Percentiles rank a stretch among this genome's conserved stretches.
phyloP scores from a whole-genome alignment of 1,140 invertebrate species.

The Leptinotarsa lineolata region DNA sequence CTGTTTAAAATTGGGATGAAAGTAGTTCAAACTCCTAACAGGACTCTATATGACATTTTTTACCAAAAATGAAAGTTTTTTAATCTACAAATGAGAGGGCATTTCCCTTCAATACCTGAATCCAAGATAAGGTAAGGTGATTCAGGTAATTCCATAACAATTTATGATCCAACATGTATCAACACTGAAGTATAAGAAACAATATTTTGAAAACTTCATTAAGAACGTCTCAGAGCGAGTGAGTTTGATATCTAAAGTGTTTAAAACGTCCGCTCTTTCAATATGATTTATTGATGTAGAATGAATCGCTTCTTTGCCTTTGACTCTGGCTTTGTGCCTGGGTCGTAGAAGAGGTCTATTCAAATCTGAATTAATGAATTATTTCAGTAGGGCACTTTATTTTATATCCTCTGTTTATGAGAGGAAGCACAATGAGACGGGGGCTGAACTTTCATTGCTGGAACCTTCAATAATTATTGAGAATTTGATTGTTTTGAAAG shows the following conservation, averaged over 20 bases:
- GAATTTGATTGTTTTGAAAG: too few species aligned
- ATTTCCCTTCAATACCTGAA: too few species aligned
- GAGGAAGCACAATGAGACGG: background rate
- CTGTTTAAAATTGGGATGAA: too few species aligned
- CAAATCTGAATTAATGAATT: slow-evolving; percentile 28
- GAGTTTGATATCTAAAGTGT: slow-evolving; percentile 19
- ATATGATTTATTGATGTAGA: slow-evolving; percentile 28
- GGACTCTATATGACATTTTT: too few species aligned
- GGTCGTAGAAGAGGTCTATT: slow-evolving; percentile 19
- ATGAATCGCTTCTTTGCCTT: slow-evolving; percentile 26
- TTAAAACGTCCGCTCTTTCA: slow-evolving; percentile 23
- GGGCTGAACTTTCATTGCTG: background rate
- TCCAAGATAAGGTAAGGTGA: too few species aligned
- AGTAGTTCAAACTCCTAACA: too few species aligned
- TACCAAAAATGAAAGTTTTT: too few species aligned
- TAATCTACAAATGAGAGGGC: too few species aligned
- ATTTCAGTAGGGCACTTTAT: slow-evolving; percentile 23
- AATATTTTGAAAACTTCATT: slow-evolving; percentile 21
- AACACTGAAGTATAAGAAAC: background rate
- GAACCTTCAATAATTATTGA: background rate
- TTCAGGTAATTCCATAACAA: background rate
- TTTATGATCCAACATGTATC: background rate
- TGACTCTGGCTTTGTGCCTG: slow-evolving; percentile 24
- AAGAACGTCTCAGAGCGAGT: background rate
- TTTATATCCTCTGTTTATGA: slow-evolving; percentile 20